Percentiles rank a stretch among this genome's conserved stretches.
Evolutionary conservation across 2,113 vertebrate species (phyloP).

Genomic region (Cygnus atratus): DNA sequence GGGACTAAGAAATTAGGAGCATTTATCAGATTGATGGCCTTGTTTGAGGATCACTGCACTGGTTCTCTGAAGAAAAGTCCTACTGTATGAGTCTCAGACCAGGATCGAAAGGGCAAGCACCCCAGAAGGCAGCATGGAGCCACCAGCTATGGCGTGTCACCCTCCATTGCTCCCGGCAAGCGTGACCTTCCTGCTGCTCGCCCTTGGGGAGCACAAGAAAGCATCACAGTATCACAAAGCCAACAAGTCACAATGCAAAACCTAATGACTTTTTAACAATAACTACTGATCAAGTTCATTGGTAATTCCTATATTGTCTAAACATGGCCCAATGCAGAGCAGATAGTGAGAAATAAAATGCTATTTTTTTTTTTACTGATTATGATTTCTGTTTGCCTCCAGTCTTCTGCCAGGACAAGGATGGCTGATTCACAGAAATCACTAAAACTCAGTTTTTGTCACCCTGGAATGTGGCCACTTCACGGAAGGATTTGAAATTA

Average conservation of each 20-base stretch:
- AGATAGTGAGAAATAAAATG: background rate
- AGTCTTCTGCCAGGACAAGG: background rate
- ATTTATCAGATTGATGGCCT: background rate
- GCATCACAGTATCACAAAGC: background rate
- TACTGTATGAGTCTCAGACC: background rate
- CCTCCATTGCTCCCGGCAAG: background rate
- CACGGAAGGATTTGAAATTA: background rate
- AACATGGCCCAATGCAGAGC: background rate
- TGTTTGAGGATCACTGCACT: background rate
- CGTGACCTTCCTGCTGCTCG: background rate
- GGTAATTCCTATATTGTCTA: background rate
- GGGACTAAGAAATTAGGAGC: background rate
- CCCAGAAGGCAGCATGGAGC: background rate
- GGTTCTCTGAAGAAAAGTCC: background rate
- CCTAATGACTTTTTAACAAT: too few relatives aligned
- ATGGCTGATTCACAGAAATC: background rate
- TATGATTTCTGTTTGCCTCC: background rate
- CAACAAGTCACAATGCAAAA: background rate
- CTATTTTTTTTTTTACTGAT: fast-evolving
- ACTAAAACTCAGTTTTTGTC: background rate
- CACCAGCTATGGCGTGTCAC: background rate
- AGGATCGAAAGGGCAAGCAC: background rate
- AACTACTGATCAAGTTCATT: background rate
- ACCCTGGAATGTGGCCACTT: background rate
- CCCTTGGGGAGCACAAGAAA: background rate